phyloP scores from a whole-genome alignment of 23 tunicate species.

The Ciona savignyi region DNA sequence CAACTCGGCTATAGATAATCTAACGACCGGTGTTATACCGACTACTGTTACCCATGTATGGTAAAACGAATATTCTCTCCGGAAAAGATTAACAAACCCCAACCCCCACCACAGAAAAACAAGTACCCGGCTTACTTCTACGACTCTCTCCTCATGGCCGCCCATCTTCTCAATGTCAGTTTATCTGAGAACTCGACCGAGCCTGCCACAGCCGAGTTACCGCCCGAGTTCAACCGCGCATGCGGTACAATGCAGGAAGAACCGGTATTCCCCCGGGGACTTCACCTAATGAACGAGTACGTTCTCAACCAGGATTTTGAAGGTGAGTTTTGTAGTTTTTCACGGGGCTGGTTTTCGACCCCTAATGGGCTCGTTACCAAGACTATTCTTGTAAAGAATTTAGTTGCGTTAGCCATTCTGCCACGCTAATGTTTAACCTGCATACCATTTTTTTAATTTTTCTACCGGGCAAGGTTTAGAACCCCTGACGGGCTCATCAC shows the following conservation, averaged over 20 bases:
- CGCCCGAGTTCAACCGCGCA: neutral
- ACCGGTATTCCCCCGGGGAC: constrained; percentile 11
- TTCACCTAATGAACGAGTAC: constrained; percentile 25
- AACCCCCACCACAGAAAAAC: constrained; percentile 44
- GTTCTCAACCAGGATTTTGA: constrained; percentile 22
- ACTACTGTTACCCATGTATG: neutral
- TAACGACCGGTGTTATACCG: neutral
- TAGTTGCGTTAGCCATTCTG: too few relatives aligned
- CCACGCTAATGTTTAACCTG: too few relatives aligned
- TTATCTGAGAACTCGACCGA: constrained; percentile 12
- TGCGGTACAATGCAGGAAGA: constrained; percentile 2
- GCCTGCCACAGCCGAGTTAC: constrained; percentile 4
- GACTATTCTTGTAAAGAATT: too few relatives aligned
- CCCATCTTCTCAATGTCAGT: constrained; percentile 49
- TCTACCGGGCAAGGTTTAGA: too few relatives aligned
- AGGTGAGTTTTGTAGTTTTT: constrained; percentile 34
- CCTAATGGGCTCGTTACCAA: too few relatives aligned
- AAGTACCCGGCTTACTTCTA: constrained; percentile 67
- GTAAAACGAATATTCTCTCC: neutral
- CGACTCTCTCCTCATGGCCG: constrained; percentile 66
- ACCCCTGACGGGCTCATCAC: too few relatives aligned
- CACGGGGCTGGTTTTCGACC: too few relatives aligned
- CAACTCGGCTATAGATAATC: neutral
- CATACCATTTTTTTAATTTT: too few relatives aligned
- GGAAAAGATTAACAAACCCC: neutral